Conservation (phyloP, 64 coral and sea anemone species). For the Montipora efflorescens region DNA sequence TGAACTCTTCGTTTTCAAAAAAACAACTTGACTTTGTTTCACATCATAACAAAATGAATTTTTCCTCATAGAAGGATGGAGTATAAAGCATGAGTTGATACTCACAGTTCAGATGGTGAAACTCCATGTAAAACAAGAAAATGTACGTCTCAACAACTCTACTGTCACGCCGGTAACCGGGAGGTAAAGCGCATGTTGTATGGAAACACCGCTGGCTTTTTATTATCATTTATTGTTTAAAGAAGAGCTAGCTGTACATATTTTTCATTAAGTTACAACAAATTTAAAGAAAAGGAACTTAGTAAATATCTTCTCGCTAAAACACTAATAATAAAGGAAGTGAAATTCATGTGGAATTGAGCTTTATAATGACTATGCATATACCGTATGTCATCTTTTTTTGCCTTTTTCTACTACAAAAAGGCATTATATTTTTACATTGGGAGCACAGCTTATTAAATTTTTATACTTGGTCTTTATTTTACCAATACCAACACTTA, state of each 20-base stretch:
- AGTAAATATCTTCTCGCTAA: background rate
- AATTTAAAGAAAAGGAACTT: background rate
- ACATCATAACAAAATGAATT: background rate
- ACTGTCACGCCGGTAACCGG: background rate
- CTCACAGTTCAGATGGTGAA: background rate
- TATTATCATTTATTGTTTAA: background rate
- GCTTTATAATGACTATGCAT: background rate
- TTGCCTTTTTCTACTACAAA: background rate
- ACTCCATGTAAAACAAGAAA: background rate
- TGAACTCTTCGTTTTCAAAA: too few relatives aligned
- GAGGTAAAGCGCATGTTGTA: too few relatives aligned
- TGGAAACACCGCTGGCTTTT: background rate
- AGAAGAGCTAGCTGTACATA: background rate
- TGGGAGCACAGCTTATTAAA: background rate
- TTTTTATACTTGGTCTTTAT: background rate
- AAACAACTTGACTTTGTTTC: too few relatives aligned
- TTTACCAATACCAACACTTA: background rate
- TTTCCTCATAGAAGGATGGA: background rate
- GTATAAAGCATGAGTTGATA: background rate
- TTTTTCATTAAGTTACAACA: background rate
- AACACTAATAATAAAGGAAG: background rate
- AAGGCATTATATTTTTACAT: conserved; percentile 3
- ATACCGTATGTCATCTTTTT: background rate
- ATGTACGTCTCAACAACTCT: background rate
- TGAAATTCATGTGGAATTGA: background rate